Conservation (phyloP, 2,888 invertebrate species). For the Cetonia aurata region DNA sequence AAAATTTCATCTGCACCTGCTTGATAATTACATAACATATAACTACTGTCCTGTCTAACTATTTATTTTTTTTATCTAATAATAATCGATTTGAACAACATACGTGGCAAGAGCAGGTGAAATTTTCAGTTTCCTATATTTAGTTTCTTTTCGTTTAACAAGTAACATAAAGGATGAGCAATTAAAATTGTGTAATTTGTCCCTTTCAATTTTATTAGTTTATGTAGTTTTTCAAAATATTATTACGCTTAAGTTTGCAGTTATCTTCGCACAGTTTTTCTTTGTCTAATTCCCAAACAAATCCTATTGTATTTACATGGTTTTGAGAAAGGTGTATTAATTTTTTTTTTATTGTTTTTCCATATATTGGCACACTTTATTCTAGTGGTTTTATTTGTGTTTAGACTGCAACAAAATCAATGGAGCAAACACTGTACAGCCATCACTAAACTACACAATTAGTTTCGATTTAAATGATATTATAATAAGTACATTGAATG, state of each 20-base stretch:
- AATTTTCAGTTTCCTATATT: constrained; percentile 47
- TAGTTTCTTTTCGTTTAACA: constrained; percentile 47
- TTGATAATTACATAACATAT: constrained; percentile 9
- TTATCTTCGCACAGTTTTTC: constrained; percentile 5
- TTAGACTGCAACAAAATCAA: constrained; percentile 36
- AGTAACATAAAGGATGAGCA: constrained; percentile 64
- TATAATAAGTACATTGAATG: constrained; percentile 44
- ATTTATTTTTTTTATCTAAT: constrained; percentile 38
- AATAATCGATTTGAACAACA: constrained; percentile 2
- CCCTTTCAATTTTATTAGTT: constrained; percentile 47
- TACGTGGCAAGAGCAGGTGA: constrained; percentile 51
- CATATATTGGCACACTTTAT: constrained; percentile 37
- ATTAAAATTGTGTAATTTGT: constrained; percentile 48
- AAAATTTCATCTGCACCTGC: not conserved
- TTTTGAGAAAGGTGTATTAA: not conserved
- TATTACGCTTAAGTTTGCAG: not conserved
- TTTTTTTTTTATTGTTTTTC: constrained; percentile 31
- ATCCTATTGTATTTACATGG: no score
- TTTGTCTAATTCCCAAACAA: not conserved
- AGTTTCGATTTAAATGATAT: constrained; percentile 52
- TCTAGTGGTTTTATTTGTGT: constrained; percentile 22
- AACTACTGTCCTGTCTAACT: constrained; percentile 15
- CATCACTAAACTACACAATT: constrained; percentile 64
- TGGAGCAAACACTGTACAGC: constrained; percentile 54
- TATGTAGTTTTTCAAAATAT: no score